Conservation (phyloP, 1,140 invertebrate species). For the Zaprionus africanus region DNA sequence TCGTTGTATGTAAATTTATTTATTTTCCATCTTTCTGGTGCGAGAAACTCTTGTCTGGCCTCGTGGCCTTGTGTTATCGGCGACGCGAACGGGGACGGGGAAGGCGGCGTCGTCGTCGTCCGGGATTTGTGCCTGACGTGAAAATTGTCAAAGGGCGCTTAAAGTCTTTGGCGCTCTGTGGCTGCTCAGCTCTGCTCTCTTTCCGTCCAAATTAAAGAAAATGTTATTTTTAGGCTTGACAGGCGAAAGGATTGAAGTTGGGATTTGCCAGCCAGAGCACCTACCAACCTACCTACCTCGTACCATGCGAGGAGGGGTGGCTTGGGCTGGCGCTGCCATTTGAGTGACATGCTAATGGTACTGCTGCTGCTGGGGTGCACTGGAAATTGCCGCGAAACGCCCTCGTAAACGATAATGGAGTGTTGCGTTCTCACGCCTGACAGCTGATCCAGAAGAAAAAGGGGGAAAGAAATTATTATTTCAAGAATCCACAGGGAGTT, state of each 20-base stretch:
- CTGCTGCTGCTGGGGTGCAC: conserved; percentile 31
- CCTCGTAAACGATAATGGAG: conserved; percentile 22
- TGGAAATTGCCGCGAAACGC: conserved; percentile 41
- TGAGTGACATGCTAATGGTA: conserved; percentile 50
- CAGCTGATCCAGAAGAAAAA: conserved; percentile 26
- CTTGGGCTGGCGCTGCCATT: conserved; percentile 23
- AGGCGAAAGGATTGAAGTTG: conserved; percentile 70
- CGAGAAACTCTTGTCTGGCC: conserved; percentile 57
- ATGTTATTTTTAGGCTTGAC: conserved; percentile 78
- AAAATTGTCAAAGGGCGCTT: conserved; percentile 81
- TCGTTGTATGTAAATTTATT: conserved; percentile 69
- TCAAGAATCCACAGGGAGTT: conserved; percentile 42
- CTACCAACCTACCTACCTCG: conserved; percentile 12
- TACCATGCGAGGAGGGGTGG: neutral
- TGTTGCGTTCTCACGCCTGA: conserved; percentile 51
- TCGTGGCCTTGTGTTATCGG: conserved; percentile 42
- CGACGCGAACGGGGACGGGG: neutral
- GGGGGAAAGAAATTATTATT: conserved; percentile 31
- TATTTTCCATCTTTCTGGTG: conserved; percentile 38
- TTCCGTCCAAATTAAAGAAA: conserved; percentile 67
- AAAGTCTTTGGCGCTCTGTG: conserved; percentile 58
- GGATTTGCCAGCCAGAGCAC: conserved; percentile 36
- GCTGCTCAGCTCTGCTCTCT: conserved; percentile 11
- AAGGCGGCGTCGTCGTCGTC: too few species aligned
- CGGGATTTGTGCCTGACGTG: conserved; percentile 76